These are phyloP conservation scores for Arvicanthis niloticus DNA, from an alignment of 2,113 vertebrate species.

Conservation along the genomic window DNA sequence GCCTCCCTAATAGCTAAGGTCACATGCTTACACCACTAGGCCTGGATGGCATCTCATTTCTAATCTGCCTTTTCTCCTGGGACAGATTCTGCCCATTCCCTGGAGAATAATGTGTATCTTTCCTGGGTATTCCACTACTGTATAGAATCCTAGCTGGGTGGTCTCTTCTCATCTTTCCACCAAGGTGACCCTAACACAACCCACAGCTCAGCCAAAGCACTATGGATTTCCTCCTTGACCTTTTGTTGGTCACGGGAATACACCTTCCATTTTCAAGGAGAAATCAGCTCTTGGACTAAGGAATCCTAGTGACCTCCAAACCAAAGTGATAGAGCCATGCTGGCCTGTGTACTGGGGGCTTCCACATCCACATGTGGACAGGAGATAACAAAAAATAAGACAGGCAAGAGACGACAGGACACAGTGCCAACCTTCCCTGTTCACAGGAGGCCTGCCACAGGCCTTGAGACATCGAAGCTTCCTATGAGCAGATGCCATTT, in stretches of 20 bases:
- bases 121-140: slow-evolving; percentile 26
- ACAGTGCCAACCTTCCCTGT: neutral
- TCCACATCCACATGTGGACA: neutral
- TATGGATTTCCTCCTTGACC: neutral
- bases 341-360: neutral
- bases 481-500: neutral
- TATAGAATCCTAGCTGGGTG: slow-evolving; percentile 18
- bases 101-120: neutral
- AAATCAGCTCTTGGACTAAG: neutral
- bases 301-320: neutral
- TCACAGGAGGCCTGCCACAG: neutral
- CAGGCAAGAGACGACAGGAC: neutral
- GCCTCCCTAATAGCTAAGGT: neutral
- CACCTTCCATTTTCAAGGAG: neutral
- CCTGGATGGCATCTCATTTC: neutral
- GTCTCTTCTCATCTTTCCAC: neutral
- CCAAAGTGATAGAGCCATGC: neutral
- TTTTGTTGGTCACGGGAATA: neutral
- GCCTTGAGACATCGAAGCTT: neutral
- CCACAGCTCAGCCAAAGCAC: neutral
- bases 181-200: neutral
- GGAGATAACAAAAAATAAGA: neutral
- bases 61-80: neutral
- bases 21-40: neutral
- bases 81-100: neutral